Base-by-base conservation (phyloP, 2,113 vertebrate species). In the Egretta garzetta region DNA sequence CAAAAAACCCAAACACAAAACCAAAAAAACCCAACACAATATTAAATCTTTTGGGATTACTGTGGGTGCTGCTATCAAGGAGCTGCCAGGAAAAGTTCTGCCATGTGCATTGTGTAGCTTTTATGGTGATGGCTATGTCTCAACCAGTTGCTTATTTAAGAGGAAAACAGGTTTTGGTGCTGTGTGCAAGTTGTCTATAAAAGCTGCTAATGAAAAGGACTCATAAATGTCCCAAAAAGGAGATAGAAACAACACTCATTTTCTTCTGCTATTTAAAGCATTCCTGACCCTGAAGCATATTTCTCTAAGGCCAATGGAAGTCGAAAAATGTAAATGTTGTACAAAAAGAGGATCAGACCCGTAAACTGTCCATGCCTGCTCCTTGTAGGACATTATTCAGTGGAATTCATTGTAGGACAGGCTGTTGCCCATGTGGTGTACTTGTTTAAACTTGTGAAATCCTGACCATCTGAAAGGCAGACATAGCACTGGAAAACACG, bases 271-370 rank as follows among this genome's bases (percentile, higher is more conserved):
- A 28, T 87, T 95, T 95, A 22, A 90, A 92, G 33, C 28, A 23
- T 60, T 93, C 22, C 37, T 63, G 64, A 77, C 60, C 13, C 64
- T 70, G 77, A 76, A 73, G 43, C 22, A 10, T 80, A 19, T 58
- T 93, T 79, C 27, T 76, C 53, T 85, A 50, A 87, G 77, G 66
- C 62, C 3, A 88, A 3, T 90, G 39, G 80, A 94, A 81, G 80
- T 35, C 81, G 86, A 94, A 92, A 82, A 95, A 93, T 95, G 76
- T 97, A 91, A 80, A 90, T 90, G 70, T 95, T 96, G 47, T 87
- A 64, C 49, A 84, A 47, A 86, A 74, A 64, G 73, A 85, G 35
- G 30, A 88, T 87, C 84, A 87, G 73, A 79, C 11, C 60, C 66
- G 68, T 79, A 95, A 96, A 94, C 73, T 89, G 41, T 87, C 56